Conservation (phyloP, 2,113 vertebrate genomes). For the Aspidoscelis tigris region DNA sequence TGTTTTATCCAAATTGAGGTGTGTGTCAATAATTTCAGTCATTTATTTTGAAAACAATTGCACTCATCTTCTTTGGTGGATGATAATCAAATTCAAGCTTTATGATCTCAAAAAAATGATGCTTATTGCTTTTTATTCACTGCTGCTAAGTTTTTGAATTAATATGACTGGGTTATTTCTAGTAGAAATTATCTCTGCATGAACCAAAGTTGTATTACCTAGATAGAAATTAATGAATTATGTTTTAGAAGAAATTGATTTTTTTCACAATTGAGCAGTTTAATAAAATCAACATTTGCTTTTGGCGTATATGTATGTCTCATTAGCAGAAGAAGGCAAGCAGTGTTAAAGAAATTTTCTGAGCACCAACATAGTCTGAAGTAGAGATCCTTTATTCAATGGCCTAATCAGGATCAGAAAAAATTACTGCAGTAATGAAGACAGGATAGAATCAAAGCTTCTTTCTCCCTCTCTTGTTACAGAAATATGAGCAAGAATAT, state of each 20-base stretch:
- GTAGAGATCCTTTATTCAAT: too few species aligned
- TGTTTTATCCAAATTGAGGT: not conserved
- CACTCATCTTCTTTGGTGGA: not conserved
- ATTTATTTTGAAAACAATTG: slow-evolving; percentile 12
- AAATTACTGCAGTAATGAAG: too few species aligned
- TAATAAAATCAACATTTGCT: slow-evolving; percentile 18
- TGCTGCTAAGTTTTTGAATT: slow-evolving; percentile 16
- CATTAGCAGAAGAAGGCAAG: not conserved
- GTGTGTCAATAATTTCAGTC: slow-evolving; percentile 16
- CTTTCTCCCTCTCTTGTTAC: too few species aligned
- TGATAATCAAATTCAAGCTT: slow-evolving; percentile 15
- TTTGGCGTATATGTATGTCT: not conserved
- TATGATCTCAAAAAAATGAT: slow-evolving; percentile 38
- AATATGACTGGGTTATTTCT: not conserved
- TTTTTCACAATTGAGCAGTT: not conserved
- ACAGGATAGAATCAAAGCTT: too few species aligned
- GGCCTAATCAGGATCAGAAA: too few species aligned
- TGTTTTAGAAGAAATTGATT: slow-evolving; percentile 36
- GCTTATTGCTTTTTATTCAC: slow-evolving; percentile 34
- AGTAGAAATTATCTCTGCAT: slow-evolving; percentile 36
- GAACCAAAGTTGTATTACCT: slow-evolving; percentile 21
- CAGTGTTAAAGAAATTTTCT: too few species aligned
- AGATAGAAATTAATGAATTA: slow-evolving; percentile 32
- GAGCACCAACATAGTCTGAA: too few species aligned
- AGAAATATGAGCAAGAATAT: too few species aligned